Conservation (phyloP, 2,113 vertebrate species). For the Microtus richardsoni region DNA sequence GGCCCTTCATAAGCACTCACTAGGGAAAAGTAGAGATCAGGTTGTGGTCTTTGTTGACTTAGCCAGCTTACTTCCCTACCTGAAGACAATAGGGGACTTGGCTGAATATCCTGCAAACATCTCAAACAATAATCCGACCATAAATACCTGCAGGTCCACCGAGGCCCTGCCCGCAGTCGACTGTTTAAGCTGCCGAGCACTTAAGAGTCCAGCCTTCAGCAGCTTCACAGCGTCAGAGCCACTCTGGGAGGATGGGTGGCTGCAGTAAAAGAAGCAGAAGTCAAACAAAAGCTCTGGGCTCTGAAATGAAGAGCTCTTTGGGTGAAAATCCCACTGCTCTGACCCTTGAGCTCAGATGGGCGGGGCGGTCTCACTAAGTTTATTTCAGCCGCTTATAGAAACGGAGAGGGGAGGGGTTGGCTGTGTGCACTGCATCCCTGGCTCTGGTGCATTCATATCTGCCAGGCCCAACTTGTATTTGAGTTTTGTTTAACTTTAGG, state of each 20-base stretch:
- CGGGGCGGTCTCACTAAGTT: conserved; percentile 75
- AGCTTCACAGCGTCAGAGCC: conserved; percentile 27
- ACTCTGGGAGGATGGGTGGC: conserved; percentile 52
- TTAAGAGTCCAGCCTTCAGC: conserved; percentile 24
- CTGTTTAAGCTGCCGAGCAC: neutral
- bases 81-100: neutral
- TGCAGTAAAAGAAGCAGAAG: conserved; percentile 50
- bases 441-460: conserved; percentile 75
- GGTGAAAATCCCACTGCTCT: conserved; percentile 37
- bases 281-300: conserved; percentile 68
- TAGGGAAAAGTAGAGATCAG: neutral
- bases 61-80: neutral
- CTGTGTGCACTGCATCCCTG: conserved; percentile 60
- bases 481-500: conserved; percentile 75
- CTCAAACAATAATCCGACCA: neutral
- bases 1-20: neutral
- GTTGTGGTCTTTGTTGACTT: neutral
- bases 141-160: neutral
- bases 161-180: neutral
- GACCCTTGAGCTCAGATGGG: conserved; percentile 28
- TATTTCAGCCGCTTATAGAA: conserved; percentile 80
- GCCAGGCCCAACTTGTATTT: conserved; percentile 72
- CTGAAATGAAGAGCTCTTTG: conserved; percentile 68
- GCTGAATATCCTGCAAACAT: neutral
- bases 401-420: conserved; percentile 8